These are phyloP conservation scores for Monochamus alternatus DNA, from an alignment of 2,888 invertebrate species.

Conservation along the genomic window DNA sequence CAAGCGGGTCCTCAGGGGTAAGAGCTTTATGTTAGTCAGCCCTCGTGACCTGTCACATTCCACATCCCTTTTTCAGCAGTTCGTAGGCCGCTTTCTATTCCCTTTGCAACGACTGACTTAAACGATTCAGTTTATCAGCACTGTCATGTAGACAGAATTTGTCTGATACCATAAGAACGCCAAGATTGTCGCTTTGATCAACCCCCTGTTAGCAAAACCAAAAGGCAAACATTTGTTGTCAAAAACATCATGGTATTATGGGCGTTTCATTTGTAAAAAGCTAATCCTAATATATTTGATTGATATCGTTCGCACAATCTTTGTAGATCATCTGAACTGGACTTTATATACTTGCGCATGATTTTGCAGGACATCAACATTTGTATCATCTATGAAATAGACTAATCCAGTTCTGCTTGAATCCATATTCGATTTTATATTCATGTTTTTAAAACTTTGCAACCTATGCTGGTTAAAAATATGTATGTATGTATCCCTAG, in stretches of 20 bases:
- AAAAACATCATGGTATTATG: no score
- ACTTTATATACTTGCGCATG: background rate
- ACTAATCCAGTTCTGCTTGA: no score
- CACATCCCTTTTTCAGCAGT: constrained; percentile 5
- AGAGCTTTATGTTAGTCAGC: background rate
- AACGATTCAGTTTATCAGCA: constrained; percentile 1
- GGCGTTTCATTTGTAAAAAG: no score
- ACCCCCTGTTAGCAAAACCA: background rate
- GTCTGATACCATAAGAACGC: background rate
- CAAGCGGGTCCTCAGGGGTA: background rate
- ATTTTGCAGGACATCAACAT: no score
- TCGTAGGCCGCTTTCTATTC: background rate
- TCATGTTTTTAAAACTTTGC: no score
- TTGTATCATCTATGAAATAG: no score
- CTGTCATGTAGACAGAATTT: background rate
- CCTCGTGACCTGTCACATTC: constrained; percentile 4
- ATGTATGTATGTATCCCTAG: no score
- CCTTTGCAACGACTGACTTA: background rate
- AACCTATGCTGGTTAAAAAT: no score
- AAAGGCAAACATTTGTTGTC: background rate
- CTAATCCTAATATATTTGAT: no score
- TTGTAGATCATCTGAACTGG: background rate
- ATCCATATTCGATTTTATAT: no score
- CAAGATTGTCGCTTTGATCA: background rate
- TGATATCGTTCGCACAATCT: no score